These are phyloP conservation scores for Conomelus anceps DNA, from an alignment of 2,888 invertebrate genomes.

Conservation along the genomic window DNA sequence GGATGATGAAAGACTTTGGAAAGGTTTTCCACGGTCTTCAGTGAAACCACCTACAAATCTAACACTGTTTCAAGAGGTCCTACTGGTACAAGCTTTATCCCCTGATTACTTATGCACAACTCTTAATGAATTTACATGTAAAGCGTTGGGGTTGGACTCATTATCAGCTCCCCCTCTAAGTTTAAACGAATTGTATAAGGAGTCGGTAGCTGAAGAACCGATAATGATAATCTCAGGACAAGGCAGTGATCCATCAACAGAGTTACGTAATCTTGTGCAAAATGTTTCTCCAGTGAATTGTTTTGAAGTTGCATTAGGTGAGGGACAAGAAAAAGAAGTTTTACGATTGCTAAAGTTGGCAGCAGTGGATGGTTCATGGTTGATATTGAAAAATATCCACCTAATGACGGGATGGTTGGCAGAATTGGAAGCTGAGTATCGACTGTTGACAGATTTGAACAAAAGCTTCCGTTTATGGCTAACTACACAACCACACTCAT, in stretches of 20 bases:
- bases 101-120: constrained; percentile 77
- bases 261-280: constrained; percentile 61
- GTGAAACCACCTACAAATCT: constrained; percentile 43
- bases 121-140: constrained; percentile 59
- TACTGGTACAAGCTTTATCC: constrained; percentile 69
- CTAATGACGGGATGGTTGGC: constrained; percentile 64
- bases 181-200: constrained; percentile 50
- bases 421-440: constrained; percentile 60
- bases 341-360: constrained; percentile 52
- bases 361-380: constrained; percentile 60
- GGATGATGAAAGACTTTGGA: constrained; percentile 59
- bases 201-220: constrained; percentile 57
- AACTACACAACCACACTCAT: constrained; percentile 72
- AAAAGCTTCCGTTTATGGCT: constrained; percentile 73
- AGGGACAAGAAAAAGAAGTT: constrained; percentile 64
- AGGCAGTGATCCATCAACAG: constrained; percentile 85
- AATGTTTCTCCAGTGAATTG: constrained; percentile 33
- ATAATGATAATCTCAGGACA: constrained; percentile 78
- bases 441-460: constrained; percentile 42
- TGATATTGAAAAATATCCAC: constrained; percentile 76
- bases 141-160: constrained; percentile 45
- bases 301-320: constrained; percentile 51
- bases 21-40: constrained; percentile 56
- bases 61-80: constrained; percentile 71
- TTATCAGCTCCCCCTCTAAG: constrained; percentile 53